Conservation (phyloP, 1,140 invertebrate genomes). For the Drosophila lini region DNA sequence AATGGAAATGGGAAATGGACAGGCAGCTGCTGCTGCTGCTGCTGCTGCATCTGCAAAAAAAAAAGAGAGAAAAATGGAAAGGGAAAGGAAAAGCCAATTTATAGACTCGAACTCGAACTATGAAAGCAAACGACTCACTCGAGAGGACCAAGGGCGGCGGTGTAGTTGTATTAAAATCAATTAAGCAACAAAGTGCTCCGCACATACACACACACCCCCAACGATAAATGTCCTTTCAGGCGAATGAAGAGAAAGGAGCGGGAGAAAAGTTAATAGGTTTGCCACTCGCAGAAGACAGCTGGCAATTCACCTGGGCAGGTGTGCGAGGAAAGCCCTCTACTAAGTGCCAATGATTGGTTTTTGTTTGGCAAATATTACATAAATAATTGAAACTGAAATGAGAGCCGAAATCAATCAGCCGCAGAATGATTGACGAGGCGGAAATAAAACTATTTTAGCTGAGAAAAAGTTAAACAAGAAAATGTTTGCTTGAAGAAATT, state of each 20-base stretch:
- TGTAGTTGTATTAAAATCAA: conserved; percentile 76
- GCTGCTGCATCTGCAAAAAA: conserved; percentile 35
- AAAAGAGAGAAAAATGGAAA: background rate
- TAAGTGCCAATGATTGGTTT: conserved; percentile 54
- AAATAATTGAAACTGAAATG: conserved; percentile 29
- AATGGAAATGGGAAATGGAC: conserved; percentile 76
- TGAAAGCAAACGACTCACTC: conserved; percentile 44
- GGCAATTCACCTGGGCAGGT: conserved; percentile 38
- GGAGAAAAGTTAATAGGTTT: conserved; percentile 75
- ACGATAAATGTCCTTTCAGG: conserved; percentile 66
- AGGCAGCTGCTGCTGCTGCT: conserved; percentile 53
- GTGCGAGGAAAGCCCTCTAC: conserved; percentile 2
- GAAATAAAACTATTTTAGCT: background rate
- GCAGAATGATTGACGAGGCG: background rate
- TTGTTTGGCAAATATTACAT: conserved; percentile 46
- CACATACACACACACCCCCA: conserved; percentile 48
- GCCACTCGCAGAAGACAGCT: conserved; percentile 68
- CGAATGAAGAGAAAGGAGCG: background rate
- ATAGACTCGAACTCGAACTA: conserved; percentile 67
- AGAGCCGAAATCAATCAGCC: conserved; percentile 17
- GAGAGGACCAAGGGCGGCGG: conserved; percentile 12
- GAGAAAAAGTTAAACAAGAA: background rate
- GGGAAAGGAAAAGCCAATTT: conserved; percentile 78
- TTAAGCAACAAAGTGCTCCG: conserved; percentile 81
- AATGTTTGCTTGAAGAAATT: background rate